These are phyloP conservation scores for Odiellus spinosus DNA, from an alignment of 2,888 invertebrate species.

Conservation along the genomic window DNA sequence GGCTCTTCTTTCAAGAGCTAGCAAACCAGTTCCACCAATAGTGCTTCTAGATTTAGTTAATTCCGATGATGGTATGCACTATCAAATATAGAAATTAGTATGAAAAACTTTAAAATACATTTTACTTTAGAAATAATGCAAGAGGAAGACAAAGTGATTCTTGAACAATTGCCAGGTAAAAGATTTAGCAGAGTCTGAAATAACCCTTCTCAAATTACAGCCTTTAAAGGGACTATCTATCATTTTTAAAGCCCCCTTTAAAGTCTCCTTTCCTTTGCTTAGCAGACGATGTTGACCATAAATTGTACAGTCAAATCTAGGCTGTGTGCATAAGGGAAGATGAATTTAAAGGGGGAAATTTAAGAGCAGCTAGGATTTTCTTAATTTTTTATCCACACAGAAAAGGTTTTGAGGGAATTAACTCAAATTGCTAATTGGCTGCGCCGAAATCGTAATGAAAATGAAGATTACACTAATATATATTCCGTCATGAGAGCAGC, in stretches of 20 bases:
- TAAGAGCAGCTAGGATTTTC: no score
- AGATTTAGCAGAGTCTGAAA: background rate
- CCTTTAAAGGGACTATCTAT: no score
- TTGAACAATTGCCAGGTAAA: conserved; percentile 46
- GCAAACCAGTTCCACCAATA: conserved; percentile 67
- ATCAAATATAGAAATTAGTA: background rate
- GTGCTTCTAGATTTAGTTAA: conserved; percentile 73
- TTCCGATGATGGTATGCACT: conserved; percentile 53
- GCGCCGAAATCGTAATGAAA: conserved; percentile 52
- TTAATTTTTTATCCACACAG: conserved; percentile 10
- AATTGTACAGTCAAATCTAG: no score
- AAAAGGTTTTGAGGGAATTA: conserved; percentile 50
- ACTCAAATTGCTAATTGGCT: conserved; percentile 72
- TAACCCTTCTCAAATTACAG: no score
- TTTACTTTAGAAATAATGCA: conserved; percentile 12
- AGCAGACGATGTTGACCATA: no score
- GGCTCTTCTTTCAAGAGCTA: conserved; percentile 65
- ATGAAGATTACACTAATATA: conserved; percentile 55
- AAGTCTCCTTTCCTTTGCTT: no score
- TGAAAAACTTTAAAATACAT: background rate
- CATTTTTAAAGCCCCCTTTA: no score
- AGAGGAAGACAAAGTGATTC: conserved; percentile 28
- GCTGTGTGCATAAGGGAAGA: no score
- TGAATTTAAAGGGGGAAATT: no score
- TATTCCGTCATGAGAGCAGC: conserved; percentile 30